Percentiles rank a stretch among this genome's conserved stretches.
Evolutionary conservation across 2,113 vertebrate genomes (phyloP).

Genomic region (Cacatua alba): DNA sequence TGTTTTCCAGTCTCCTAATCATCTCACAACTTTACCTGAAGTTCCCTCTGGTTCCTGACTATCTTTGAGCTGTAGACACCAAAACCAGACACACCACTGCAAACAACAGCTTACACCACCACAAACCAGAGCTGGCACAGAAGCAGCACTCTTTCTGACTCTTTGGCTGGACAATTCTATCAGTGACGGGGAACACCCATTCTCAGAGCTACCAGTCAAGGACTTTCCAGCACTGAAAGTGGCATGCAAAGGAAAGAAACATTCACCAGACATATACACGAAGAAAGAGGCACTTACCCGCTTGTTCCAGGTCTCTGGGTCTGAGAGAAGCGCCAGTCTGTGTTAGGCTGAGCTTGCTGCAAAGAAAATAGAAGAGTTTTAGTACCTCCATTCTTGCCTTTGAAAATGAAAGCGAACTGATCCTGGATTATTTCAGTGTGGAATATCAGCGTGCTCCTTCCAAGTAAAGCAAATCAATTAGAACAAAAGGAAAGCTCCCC

Average conservation of each 20-base stretch:
- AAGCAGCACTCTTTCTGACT: not conserved
- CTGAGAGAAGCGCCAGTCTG: slow-evolving; percentile 97
- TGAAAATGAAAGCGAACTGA: slow-evolving; percentile 7
- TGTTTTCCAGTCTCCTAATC: not conserved
- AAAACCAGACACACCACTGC: not conserved
- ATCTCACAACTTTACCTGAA: not conserved
- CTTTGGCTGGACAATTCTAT: not conserved
- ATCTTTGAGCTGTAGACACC: not conserved
- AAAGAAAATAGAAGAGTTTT: slow-evolving; percentile 75
- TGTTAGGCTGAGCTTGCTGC: slow-evolving; percentile 96
- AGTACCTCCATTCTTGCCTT: slow-evolving; percentile 41
- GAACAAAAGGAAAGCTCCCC: slow-evolving; percentile 17
- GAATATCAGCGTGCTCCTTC: not conserved
- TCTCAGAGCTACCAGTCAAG: not conserved
- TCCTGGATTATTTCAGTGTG: slow-evolving; percentile 56
- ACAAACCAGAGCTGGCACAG: not conserved
- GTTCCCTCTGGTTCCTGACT: not conserved
- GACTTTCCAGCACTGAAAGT: not conserved
- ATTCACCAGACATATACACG: not conserved
- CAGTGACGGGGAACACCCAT: not conserved
- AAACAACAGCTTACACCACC: not conserved
- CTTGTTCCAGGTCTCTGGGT: slow-evolving; percentile 97
- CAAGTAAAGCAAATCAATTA: slow-evolving; percentile 53
- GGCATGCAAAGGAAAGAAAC: not conserved
- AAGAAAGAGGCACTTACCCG: slow-evolving; percentile 83